These are phyloP conservation scores for Choristoneura rosaceana DNA, from an alignment of 2,888 invertebrate genomes.

Conservation along the genomic window DNA sequence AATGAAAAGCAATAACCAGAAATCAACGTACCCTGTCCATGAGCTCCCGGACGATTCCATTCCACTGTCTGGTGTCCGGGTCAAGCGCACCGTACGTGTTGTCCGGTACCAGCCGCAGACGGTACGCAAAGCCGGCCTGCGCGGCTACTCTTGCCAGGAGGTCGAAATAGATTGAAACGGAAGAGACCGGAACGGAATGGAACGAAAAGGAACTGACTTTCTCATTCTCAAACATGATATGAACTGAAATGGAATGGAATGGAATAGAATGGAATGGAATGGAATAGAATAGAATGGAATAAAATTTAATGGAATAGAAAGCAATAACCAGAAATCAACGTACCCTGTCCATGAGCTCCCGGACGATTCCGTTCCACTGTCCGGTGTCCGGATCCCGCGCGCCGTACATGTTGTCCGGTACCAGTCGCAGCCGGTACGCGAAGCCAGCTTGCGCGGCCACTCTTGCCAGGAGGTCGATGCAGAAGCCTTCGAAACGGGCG, in stretches of 20 bases:
- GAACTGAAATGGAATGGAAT: background rate
- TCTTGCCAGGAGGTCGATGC: conserved; percentile 94
- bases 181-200: background rate
- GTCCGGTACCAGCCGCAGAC: conserved; percentile 93
- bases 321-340: conserved; percentile 45
- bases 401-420: conserved; percentile 95
- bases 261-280: background rate
- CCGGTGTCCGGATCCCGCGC: conserved; percentile 94
- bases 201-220: background rate
- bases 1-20: background rate
- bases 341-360: conserved; percentile 94
- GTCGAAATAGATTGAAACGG: conserved; percentile 96
- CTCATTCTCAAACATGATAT: background rate
- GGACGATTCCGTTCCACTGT: conserved; percentile 96
- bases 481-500: conserved; percentile 95
- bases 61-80: conserved; percentile 95
- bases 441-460: conserved; percentile 95
- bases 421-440: conserved; percentile 93
- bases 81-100: conserved; percentile 95
- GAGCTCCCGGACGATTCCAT: conserved; percentile 94
- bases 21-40: conserved; percentile 90
- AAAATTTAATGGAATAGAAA: background rate
- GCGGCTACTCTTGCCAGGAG: conserved; percentile 92
- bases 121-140: conserved; percentile 95
- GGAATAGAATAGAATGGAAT: background rate